Conservation (phyloP, 2,797 vertebrate genomes). For the Falco cherrug region DNA sequence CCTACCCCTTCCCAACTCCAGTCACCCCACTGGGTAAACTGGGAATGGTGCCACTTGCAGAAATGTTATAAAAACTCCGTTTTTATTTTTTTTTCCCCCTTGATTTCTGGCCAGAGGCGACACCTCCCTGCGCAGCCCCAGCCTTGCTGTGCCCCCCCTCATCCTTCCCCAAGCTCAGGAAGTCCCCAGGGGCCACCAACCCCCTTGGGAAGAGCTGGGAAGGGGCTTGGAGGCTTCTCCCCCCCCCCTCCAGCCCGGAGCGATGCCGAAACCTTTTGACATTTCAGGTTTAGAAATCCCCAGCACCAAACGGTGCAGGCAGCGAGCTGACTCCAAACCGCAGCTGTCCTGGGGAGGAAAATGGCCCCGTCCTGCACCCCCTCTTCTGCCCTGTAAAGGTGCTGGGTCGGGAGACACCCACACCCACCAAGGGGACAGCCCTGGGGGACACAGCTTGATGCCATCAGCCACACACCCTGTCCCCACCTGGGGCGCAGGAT, state of each 20-base stretch:
- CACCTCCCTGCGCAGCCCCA: neutral
- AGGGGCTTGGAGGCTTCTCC: neutral
- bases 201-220: neutral
- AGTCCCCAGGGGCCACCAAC: neutral
- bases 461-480: neutral
- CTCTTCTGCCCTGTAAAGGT: neutral
- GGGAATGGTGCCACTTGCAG: neutral
- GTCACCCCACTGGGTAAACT: neutral
- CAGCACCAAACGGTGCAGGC: neutral
- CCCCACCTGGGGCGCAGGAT: accelerated
- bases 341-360: neutral
- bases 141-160: accelerated
- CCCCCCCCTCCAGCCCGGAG: neutral
- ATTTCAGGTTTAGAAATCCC: neutral
- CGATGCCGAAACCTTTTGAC: neutral
- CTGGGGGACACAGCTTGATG: neutral
- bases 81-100: neutral
- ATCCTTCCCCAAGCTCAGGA: neutral
- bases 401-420: neutral
- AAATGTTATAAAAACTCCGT: accelerated
- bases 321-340: accelerated
- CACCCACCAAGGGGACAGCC: accelerated
- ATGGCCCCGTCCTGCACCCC: neutral
- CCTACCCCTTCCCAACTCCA: neutral
- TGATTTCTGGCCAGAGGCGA: neutral